Percentiles rank a stretch among this genome's conserved stretches.
Conservation (phyloP, 2,113 vertebrate genomes). For the Chaetorhynchus papuensis region DNA sequence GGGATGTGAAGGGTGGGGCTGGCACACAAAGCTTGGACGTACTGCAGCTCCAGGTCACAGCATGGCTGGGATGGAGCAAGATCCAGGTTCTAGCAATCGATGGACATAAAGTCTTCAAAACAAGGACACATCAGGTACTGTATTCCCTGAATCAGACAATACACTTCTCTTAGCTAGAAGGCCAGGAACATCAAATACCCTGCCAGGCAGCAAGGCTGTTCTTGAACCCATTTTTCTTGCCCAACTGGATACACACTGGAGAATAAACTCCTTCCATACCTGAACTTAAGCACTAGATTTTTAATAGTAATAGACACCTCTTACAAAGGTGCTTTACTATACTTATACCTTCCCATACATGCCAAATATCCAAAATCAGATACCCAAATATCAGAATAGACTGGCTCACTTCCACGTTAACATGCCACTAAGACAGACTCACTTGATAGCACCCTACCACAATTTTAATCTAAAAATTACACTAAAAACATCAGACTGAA, state of each 20-base stretch:
- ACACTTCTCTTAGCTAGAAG: neutral
- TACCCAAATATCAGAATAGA: neutral
- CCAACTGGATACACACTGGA: neutral
- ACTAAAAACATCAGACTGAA: neutral
- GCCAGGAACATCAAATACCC: neutral
- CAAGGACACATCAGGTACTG: neutral
- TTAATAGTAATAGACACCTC: neutral
- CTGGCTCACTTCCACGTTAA: neutral
- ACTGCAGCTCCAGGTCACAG: neutral
- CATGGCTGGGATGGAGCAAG: neutral
- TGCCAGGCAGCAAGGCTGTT: neutral
- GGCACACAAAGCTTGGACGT: neutral
- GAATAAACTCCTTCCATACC: neutral
- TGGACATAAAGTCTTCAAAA: neutral
- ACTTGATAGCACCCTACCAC: neutral
- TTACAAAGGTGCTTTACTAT: neutral
- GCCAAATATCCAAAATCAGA: neutral
- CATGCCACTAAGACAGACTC: neutral
- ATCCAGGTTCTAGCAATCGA: accelerated
- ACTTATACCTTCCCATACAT: neutral
- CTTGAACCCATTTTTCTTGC: neutral
- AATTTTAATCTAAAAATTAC: neutral
- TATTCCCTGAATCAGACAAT: neutral
- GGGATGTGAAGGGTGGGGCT: neutral
- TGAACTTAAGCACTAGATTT: neutral